Evolutionary conservation across 2,113 vertebrate genomes (phyloP), one percentile per base, ranked within the genome.

Genomic region (Romanogobio albipinnatus): DNA sequence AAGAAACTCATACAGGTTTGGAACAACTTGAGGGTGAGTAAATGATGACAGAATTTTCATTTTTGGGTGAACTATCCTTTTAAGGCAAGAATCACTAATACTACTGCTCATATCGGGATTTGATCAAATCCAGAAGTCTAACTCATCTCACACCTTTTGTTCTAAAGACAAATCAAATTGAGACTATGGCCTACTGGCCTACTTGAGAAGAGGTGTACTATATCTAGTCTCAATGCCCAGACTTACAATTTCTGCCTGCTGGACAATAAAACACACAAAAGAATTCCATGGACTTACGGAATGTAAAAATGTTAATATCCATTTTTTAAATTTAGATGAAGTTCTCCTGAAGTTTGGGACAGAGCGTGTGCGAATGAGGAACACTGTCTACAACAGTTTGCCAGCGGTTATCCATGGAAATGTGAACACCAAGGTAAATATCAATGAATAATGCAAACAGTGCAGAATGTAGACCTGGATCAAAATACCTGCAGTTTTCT

Each of bases 281-380:
- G 9, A 70, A 43, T n/a, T 5, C 8, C 4, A 43, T 22, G 2
- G 19, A 71, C 10, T 2, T n/a, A 71, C 36, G 6, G 19, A 43
- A 43, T 71, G 19, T 70, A 22, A 70, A 19, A 71, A 39, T 10
- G 3, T 9, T 36, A 56, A 45, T 19, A 15, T 75, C 15, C 2
- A 2, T 53, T 17, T 68, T 74, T 81, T 64, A 53, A 7, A 92
- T 93, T 90, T 91, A 99, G 98, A 99, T 92, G 98, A 99, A 92
- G 97, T 99, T 51, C 92, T 96, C 84, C 90, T 99, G 87, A 97
- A 97, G 92, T 99, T 99, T 93, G 98, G 97, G 92, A 96, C 95
- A 9, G 95, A 93, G 85, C 93, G 91, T 91, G 96, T 96, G 56
- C 95, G 97, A 93, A 96, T 95, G 68, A 95, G 96, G 86, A 99